Evolutionary conservation across 2,113 vertebrate genomes (phyloP), one percentile per base, ranked within the genome.

Genomic region (Melozone crissalis): DNA sequence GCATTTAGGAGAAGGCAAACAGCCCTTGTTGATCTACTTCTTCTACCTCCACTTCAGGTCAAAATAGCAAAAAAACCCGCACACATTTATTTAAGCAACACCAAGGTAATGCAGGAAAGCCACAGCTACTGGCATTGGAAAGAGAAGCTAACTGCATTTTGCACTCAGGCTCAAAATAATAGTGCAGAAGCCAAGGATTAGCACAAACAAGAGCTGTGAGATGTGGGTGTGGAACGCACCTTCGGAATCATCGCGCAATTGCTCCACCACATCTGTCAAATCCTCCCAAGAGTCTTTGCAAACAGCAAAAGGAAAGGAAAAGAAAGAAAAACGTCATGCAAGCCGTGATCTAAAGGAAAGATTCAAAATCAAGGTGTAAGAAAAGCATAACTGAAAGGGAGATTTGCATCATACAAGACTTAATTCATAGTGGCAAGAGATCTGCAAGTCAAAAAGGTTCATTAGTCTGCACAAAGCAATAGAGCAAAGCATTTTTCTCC

Each of bases 231-330:
- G 97, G 98, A 98, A 99, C 98, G 98, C 98, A 99, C 98, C 98
- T 99, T 98, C 98, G 91, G 98, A 97, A 97, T 98, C 98, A 98
- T 97, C 98, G 81, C 98, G 98, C 98, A 99, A 98, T 98, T 98
- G 98, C 97, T 99, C 98, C 98, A 98, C 98, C 98, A 98, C 98
- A 98, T 98, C 98, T 98, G 98, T 99, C 98, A 99, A 99, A 99
- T 99, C 98, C 98, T 99, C 98, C 98, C 98, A 99, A 98, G 98
- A 99, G 98, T 98, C 98, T 99, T 99, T 99, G 98, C 98, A 98
- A 98, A 98, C 97, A 95, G 98, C 97, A 98, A 98, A 98, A 98
- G 97, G 92, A 98, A 98, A 98, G 97, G 96, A 97, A 98, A 98
- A 97, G 95, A 98, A 98, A 98, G 97, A 98, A 96, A 90, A 98